Percentiles rank a stretch among this genome's conserved stretches.
These are phyloP conservation scores for Sinocyclocheilus anophthalmus DNA, from an alignment of 2,113 vertebrate genomes.

Conservation along the genomic window DNA sequence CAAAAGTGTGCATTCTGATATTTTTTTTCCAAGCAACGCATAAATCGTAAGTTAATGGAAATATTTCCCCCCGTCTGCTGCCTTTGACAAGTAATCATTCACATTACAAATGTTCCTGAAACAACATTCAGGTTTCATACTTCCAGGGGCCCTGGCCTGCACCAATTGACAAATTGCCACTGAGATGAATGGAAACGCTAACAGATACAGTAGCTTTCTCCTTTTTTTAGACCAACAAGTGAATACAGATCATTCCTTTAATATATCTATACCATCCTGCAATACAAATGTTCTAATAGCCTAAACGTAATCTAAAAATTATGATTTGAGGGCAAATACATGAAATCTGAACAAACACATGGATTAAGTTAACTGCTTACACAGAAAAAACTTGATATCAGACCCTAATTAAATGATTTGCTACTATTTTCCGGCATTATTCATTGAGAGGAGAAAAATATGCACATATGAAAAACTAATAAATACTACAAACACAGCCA, in stretches of 20 bases:
- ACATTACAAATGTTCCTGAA: constrained; percentile 3
- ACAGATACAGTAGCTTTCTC: background rate
- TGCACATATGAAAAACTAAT: background rate
- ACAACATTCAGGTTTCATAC: background rate
- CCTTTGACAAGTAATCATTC: background rate
- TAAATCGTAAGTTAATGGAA: background rate
- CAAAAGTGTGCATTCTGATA: background rate
- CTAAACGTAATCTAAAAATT: background rate
- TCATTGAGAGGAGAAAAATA: constrained; percentile 35
- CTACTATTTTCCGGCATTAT: constrained; percentile 40
- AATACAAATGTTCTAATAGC: background rate
- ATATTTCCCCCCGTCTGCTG: background rate
- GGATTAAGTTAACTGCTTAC: constrained; percentile 38
- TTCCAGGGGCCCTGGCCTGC: background rate
- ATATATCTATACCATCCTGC: background rate
- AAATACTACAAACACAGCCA: background rate
- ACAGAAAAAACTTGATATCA: constrained; percentile 32
- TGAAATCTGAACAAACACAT: constrained; percentile 35
- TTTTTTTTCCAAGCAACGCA: background rate
- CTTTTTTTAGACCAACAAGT: background rate
- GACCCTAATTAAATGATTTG: constrained; percentile 46
- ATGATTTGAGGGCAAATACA: constrained; percentile 1
- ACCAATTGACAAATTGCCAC: background rate
- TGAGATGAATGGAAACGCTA: background rate
- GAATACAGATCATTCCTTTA: background rate